Evolutionary conservation across 1,140 invertebrate genomes (phyloP).

Genomic region (Pseudobourletiella spinata): DNA sequence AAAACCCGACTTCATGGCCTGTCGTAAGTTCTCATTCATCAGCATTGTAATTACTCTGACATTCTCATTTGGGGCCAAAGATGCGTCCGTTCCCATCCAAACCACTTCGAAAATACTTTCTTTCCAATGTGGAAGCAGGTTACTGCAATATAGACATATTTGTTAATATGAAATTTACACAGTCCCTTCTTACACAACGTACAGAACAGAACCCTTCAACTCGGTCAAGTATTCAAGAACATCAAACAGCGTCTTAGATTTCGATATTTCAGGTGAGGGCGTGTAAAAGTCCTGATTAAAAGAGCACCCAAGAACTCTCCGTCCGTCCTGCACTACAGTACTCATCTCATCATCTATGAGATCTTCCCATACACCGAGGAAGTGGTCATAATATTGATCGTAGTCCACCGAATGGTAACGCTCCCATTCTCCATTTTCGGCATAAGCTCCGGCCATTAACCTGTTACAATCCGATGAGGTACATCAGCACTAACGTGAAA

Average conservation of each 20-base stretch:
- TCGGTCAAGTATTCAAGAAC: background rate
- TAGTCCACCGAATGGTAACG: background rate
- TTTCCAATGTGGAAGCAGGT: constrained; percentile 1
- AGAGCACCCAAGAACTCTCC: background rate
- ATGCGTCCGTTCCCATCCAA: background rate
- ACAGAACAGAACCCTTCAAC: background rate
- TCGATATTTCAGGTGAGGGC: background rate
- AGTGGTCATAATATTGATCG: background rate
- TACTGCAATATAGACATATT: background rate
- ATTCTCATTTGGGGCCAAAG: background rate
- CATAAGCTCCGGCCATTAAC: background rate
- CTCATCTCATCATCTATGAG: background rate
- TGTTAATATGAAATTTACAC: background rate
- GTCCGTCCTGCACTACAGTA: background rate
- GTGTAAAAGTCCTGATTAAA: background rate
- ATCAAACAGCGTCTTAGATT: background rate
- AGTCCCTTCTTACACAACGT: background rate
- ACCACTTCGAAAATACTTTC: background rate
- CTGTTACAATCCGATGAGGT: too few species aligned
- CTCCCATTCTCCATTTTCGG: background rate
- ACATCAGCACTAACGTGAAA: too few species aligned
- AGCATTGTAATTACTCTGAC: background rate
- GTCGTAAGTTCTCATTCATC: background rate
- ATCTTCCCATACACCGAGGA: background rate
- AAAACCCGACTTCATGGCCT: background rate